A percentile compares a stretch with the other conserved stretches of the same genome.
Conservation (phyloP, 2,797 vertebrate species). For the Delichon dasypus region DNA sequence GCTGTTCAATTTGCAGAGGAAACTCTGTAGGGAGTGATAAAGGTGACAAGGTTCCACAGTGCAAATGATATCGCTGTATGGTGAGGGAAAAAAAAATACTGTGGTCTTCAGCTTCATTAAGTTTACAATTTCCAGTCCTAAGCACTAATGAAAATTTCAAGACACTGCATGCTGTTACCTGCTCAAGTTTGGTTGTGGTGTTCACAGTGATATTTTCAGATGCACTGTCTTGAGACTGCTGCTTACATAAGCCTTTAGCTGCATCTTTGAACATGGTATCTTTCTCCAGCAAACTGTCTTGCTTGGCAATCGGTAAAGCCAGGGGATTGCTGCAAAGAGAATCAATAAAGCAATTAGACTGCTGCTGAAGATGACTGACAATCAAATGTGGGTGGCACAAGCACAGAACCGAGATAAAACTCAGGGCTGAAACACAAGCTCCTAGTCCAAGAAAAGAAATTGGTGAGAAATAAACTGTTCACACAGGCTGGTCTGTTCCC, state of each 20-base stretch:
- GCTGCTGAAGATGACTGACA: neutral
- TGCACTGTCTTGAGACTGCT: constrained; percentile 82
- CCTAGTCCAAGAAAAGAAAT: neutral
- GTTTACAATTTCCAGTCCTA: neutral
- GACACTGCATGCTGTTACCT: constrained; percentile 74
- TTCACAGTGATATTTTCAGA: constrained; percentile 73
- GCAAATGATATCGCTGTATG: neutral
- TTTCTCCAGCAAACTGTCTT: constrained; percentile 94
- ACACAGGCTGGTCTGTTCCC: neutral
- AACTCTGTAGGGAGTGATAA: neutral
- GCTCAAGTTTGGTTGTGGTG: constrained; percentile 81
- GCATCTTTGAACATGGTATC: constrained; percentile 91
- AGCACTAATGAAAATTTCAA: neutral
- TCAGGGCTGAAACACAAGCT: neutral
- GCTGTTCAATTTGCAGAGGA: neutral
- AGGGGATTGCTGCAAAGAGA: constrained; percentile 80
- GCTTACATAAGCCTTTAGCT: constrained; percentile 77
- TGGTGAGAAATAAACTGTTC: neutral
- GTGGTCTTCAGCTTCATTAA: neutral
- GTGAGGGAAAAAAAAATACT: neutral
- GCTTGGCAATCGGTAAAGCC: constrained; percentile 87
- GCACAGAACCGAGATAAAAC: neutral
- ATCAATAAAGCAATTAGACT: constrained; percentile 51
- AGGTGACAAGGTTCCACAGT: neutral
- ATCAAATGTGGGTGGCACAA: neutral